Evolutionary conservation across 2,113 vertebrate genomes (phyloP).

Genomic region (Chamaea fasciata): DNA sequence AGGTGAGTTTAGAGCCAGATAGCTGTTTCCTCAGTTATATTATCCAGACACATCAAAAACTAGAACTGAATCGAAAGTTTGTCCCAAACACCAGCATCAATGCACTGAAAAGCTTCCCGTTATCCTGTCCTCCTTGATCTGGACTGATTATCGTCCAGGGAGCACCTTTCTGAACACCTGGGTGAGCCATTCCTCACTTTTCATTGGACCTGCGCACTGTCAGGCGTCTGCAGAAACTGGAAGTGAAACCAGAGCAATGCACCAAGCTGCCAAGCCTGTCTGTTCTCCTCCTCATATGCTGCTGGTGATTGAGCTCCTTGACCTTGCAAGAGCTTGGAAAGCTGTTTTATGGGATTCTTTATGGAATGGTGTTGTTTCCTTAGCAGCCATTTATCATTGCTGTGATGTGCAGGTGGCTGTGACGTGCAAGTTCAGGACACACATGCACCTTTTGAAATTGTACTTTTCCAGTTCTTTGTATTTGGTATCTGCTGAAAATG

Average conservation of each 20-base stretch:
- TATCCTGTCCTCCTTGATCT: background rate
- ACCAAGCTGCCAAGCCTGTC: background rate
- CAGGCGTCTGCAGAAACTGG: background rate
- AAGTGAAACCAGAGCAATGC: background rate
- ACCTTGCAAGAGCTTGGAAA: background rate
- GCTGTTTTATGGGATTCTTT: background rate
- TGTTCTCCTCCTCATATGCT: background rate
- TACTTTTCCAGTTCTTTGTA: background rate
- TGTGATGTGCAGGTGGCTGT: background rate
- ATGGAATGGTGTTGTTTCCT: background rate
- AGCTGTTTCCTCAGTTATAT: background rate
- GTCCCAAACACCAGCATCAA: background rate
- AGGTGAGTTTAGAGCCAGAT: background rate
- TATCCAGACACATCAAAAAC: background rate
- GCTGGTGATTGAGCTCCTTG: background rate
- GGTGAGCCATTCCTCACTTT: background rate
- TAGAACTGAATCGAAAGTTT: background rate
- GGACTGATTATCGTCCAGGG: background rate
- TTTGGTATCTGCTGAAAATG: background rate
- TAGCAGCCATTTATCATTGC: background rate
- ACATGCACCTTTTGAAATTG: background rate
- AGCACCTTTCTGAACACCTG: background rate
- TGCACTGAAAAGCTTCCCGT: background rate
- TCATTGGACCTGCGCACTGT: background rate
- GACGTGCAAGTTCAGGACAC: background rate